These are phyloP conservation scores for Tretioscincus oriximinensis DNA, from an alignment of 2,113 vertebrate species.

Conservation along the genomic window DNA sequence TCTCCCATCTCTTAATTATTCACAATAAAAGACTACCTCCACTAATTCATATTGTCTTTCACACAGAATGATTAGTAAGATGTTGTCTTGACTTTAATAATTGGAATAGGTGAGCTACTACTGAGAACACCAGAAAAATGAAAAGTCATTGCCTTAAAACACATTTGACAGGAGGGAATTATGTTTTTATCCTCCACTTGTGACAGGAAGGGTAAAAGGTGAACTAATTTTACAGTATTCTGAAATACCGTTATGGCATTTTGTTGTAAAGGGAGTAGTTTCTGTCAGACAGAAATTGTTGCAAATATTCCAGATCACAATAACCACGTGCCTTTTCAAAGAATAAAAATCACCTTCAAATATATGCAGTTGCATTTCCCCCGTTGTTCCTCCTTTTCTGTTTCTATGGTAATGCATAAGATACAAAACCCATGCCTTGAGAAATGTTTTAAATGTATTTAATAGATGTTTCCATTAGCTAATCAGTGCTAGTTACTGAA, in stretches of 20 bases:
- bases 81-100: neutral
- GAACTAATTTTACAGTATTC: constrained; percentile 26
- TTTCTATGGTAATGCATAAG: neutral
- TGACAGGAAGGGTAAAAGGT: constrained; percentile 30
- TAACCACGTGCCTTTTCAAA: neutral
- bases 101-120: neutral
- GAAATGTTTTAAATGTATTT: neutral
- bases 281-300: neutral
- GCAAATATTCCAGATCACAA: neutral
- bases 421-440: neutral
- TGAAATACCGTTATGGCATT: constrained; percentile 4
- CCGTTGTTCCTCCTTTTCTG: accelerated
- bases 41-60: neutral
- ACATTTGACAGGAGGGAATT: constrained; percentile 3
- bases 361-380: neutral
- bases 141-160: neutral
- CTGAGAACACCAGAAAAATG: neutral
- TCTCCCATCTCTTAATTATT: neutral
- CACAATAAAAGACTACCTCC: neutral
- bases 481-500: neutral
- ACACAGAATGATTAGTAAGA: neutral
- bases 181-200: constrained; percentile 10
- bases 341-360: neutral
- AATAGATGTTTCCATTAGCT: neutral
- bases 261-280: neutral